phyloP scores from a whole-genome alignment of 2,797 vertebrate species.

The Gastrophryne carolinensis region DNA sequence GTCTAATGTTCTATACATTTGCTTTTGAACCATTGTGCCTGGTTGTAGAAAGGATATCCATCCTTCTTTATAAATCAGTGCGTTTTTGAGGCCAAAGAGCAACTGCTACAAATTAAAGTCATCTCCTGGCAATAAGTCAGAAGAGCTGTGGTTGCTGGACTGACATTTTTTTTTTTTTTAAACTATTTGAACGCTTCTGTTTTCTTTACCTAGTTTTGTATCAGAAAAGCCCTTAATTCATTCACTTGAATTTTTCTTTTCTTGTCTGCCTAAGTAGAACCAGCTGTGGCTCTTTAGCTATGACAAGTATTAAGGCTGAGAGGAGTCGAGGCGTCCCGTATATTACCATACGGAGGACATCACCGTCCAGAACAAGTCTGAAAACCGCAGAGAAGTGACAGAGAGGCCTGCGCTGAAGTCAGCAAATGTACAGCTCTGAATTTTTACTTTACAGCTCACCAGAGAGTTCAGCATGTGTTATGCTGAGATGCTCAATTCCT shows the following conservation, averaged over 20 bases:
- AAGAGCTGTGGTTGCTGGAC: constrained; percentile 22
- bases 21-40: no score
- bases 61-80: constrained; percentile 39
- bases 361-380: constrained; percentile 30
- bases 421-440: constrained; percentile 28
- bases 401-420: constrained; percentile 3
- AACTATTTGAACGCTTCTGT: constrained; percentile 46
- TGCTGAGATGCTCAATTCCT: neutral
- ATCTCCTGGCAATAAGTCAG: constrained; percentile 50
- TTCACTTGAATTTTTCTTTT: constrained; percentile 44
- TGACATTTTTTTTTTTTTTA: constrained; percentile 22
- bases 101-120: constrained; percentile 52
- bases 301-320: constrained; percentile 39
- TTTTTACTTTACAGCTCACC: constrained; percentile 40
- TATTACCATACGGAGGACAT: constrained; percentile 41
- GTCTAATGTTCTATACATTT: no score
- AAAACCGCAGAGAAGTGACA: constrained; percentile 1
- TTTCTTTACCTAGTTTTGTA: constrained; percentile 50
- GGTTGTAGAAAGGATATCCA: constrained; percentile 39
- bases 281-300: constrained; percentile 48
- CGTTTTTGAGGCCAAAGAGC: constrained; percentile 43
- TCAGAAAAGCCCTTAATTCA: constrained; percentile 49
- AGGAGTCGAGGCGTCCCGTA: constrained; percentile 14
- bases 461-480: constrained; percentile 23
- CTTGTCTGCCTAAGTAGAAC: constrained; percentile 47